Evolutionary conservation across 2,888 invertebrate species (phyloP).

Genomic region (Alitta virens): DNA sequence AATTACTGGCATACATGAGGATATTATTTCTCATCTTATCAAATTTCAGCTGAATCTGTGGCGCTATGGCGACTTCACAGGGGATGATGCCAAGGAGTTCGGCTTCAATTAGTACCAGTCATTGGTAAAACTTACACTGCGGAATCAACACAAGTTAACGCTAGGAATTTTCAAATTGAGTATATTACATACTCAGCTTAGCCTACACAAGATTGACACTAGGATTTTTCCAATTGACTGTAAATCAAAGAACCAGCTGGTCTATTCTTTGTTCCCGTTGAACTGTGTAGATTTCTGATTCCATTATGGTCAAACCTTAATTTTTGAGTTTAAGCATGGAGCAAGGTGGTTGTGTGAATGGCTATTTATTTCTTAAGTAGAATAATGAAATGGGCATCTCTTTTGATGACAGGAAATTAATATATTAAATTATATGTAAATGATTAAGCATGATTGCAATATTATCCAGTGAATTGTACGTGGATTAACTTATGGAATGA

Average conservation of each 20-base stretch:
- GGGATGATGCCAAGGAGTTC: conserved; percentile 81
- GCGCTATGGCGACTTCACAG: conserved; percentile 98
- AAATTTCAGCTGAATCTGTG: conserved; percentile 78
- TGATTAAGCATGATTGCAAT: too few relatives aligned
- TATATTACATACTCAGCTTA: conserved; percentile 7
- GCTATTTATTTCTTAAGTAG: too few relatives aligned
- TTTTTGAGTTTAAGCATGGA: too few relatives aligned
- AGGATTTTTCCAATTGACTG: conserved; percentile 24
- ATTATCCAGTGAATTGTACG: too few relatives aligned
- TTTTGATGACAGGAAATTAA: neutral
- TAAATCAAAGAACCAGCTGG: too few relatives aligned
- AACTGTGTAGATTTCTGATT: too few relatives aligned
- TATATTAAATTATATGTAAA: too few relatives aligned
- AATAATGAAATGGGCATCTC: too few relatives aligned
- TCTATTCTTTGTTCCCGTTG: too few relatives aligned
- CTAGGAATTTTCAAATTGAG: conserved; percentile 13
- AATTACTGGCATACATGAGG: neutral
- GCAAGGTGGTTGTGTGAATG: too few relatives aligned
- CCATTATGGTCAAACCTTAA: too few relatives aligned
- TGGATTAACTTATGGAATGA: too few relatives aligned
- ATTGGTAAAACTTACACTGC: neutral
- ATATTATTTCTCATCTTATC: neutral
- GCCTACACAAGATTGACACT: conserved; percentile 33
- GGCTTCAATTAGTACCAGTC: conserved; percentile 55
- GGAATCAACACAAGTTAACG: conserved; percentile 23